Evolutionary conservation across 1,140 invertebrate species (phyloP).

Genomic region (Listronotus bonariensis): DNA sequence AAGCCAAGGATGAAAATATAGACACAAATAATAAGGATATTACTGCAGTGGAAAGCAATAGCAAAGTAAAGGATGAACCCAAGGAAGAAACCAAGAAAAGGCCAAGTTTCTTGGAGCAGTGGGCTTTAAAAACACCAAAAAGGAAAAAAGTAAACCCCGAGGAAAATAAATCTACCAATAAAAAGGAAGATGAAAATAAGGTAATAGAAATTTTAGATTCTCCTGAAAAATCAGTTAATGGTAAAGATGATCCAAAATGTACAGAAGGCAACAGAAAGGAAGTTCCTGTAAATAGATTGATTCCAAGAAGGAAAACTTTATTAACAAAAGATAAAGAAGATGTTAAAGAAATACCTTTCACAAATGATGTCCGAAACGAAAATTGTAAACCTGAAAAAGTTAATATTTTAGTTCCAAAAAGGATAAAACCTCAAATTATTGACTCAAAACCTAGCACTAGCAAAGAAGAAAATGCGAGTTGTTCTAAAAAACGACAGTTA

Average conservation of each 20-base stretch:
- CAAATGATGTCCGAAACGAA: not conserved
- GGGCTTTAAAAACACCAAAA: conserved; percentile 47
- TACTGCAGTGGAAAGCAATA: conserved; percentile 10
- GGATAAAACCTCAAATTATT: conserved; percentile 29
- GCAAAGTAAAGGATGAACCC: conserved; percentile 45
- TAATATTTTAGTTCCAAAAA: not conserved
- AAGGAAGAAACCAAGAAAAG: conserved; percentile 44
- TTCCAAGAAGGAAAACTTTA: not conserved
- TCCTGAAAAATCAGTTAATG: not conserved
- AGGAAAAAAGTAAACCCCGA: conserved; percentile 22
- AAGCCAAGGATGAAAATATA: conserved; percentile 56
- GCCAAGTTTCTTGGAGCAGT: conserved; percentile 47
- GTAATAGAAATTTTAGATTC: conserved; percentile 21
- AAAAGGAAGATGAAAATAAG: not conserved
- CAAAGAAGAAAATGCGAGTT: not conserved
- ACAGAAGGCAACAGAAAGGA: not conserved
- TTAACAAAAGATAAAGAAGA: not conserved
- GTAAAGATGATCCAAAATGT: not conserved
- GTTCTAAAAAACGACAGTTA: conserved; percentile 5
- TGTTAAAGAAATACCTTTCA: not conserved
- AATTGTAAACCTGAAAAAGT: conserved; percentile 4
- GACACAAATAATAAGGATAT: conserved; percentile 17
- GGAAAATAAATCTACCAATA: not conserved
- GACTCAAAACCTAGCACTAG: not conserved
- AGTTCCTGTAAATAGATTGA: not conserved